Base-by-base conservation (phyloP, 37 sponge, comb jelly and placozoan species). In the Halichondria panicea region DNA sequence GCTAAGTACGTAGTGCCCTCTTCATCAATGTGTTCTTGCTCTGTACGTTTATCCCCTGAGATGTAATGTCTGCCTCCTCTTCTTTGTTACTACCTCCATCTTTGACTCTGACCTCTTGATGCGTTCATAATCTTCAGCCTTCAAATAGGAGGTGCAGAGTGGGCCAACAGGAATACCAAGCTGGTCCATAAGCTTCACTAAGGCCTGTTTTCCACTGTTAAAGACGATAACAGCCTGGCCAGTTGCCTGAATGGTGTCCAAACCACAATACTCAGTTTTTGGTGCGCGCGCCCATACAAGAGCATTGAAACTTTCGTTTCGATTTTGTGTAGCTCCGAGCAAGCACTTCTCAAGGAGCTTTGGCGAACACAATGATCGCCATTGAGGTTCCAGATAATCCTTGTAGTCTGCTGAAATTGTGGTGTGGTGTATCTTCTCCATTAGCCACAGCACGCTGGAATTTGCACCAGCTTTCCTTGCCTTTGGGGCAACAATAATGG, bases 361-460 rank as follows among this genome's bases (percentile, higher is more conserved):
- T 4, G 12, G 19, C 1, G 3, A 3, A 28, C 52, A 69, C 27
- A 69, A 52, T 9, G 12, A 24, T 4, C 8, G 4, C 8, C 42
- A 69, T 5, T 45, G 25, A n/a, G 68, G 68, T 30, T 78, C 67
- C 21, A 78, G n/a, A 32, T 78, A 66, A n/a, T 66, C 12, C 57
- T 55, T 69, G 28, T 54, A 54, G 57, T 53, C 68, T 55, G 41
- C 41, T 4, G 78, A 43, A 32, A 67, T 67, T 4, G 0, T 50
- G 2, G 79, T 53, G 79, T 50, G 56, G 79, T 66, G 68, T 68
- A 25, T 27, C 18, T 28, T 59, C 44, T 6, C 5, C 56, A 52
- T 76, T 65, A 43, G 68, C 68, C 31, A 68, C 30, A 12, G 79
- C 58, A 28, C 58, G 79, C 35, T 78, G 79, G 68, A 37, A 66